Percentiles rank a stretch among this genome's conserved stretches.
phyloP scores from a whole-genome alignment of 2,888 invertebrate genomes.

The Capitulum mitella region DNA sequence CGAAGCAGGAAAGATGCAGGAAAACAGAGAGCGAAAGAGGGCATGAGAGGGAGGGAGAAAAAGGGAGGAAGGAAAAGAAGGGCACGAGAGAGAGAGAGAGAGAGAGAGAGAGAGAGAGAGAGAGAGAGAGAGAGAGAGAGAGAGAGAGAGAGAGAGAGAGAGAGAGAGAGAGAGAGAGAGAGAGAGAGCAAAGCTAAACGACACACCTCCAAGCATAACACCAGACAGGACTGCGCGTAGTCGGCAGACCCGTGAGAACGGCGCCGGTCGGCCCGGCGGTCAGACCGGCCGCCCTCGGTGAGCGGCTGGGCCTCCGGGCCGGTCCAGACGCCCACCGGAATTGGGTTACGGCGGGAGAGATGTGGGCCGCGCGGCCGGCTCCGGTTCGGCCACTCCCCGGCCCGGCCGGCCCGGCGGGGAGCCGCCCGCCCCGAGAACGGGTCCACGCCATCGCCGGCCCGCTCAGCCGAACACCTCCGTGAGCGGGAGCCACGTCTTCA shows the following conservation, averaged over 20 bases:
- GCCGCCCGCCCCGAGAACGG: no score
- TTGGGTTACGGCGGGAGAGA: no score
- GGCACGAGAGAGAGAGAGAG: neutral
- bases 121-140: conserved; percentile 2
- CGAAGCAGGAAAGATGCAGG: neutral
- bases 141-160: conserved; percentile 7
- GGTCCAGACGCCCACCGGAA: neutral
- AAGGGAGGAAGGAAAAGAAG: neutral
- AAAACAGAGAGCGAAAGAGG: neutral
- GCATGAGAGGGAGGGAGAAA: neutral
- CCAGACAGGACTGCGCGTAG: no score
- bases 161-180: conserved; percentile 4
- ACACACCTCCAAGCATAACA: no score
- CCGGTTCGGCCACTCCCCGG: no score
- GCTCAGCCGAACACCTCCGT: no score
- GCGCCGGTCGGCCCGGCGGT: no score
- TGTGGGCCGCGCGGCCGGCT: no score
- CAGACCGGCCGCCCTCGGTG: neutral
- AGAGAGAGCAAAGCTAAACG: neutral
- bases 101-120: conserved; percentile 3
- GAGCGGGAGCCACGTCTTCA: no score
- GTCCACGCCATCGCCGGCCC: no score
- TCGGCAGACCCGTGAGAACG: no score
- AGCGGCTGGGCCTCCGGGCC: neutral
- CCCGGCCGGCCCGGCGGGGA: no score